Base-by-base conservation (phyloP, 2,113 vertebrate genomes). In the Onychorhynchus coronatus region DNA sequence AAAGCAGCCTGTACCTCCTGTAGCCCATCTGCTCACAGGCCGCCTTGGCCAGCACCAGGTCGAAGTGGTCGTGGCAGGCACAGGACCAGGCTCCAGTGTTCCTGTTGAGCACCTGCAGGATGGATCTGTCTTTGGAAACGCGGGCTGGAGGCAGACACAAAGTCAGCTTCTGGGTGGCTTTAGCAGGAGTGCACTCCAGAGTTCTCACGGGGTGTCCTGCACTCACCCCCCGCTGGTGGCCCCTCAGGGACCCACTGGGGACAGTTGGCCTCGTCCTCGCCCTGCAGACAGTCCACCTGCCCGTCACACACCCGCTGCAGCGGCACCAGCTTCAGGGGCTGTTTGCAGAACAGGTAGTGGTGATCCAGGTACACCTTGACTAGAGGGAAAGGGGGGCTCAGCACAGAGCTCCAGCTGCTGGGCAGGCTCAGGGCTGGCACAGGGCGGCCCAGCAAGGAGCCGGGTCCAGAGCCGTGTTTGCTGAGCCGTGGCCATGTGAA, bases 1-100 rank as follows among this genome's bases (percentile, higher is more conserved):
- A 14, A 17, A 37, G 52, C 52, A 63, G n/a, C 22, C 18, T 3
- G 56, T 98, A 99, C 99, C 95, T 86, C 87, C 97, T 89, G 82
- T 99, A 99, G 88, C 99, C 99, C 95, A 99, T 98, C 68, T 99
- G 98, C 50, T 96, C 91, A 12, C 99, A 99, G 21, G 98, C 98
- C 1, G 91, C 98, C 88, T 96, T 91, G 1, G 99, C 98, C 96
- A 99, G 97, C 8, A 63, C 53, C 5, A 39, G 21, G 10, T 95
- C 97, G 97, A 99, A 99, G 89, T 91, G 95, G 17, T 99, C 98
- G 0, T 96, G 97, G 86, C 99, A 99, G 92, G 98, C 91, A 3
- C 97, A 99, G 95, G 88, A 96, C 99, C 99, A 99, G 18, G 79
- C 96, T 25, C 80, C 42, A 0, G 96, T 94, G 89, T 66, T 44